phyloP scores from a whole-genome alignment of 2,888 invertebrate genomes.

The Laspeyria flexula region DNA sequence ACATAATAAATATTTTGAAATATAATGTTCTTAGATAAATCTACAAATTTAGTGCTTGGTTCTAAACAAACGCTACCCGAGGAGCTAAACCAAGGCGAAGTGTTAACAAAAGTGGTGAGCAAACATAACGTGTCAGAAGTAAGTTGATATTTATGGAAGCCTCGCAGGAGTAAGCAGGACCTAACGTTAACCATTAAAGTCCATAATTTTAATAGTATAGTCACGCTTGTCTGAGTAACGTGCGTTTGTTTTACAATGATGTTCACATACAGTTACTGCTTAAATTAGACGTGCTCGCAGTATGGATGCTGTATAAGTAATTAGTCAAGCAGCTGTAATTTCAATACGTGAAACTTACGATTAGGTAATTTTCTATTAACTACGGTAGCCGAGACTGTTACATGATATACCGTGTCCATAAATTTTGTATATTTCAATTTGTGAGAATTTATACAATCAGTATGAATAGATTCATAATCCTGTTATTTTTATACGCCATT shows the following conservation, averaged over 20 bases:
- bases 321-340: conserved; percentile 41
- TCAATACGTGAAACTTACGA: conserved; percentile 36
- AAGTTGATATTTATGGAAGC: conserved; percentile 26
- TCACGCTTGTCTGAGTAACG: conserved; percentile 63
- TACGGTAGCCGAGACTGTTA: conserved; percentile 11
- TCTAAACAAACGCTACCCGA: not conserved
- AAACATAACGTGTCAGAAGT: conserved; percentile 26
- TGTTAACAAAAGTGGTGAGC: conserved; percentile 1
- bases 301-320: conserved; percentile 64
- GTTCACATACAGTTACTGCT: conserved; percentile 61
- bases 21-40: not conserved
- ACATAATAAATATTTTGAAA: conserved; percentile 26
- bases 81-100: not conserved
- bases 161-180: conserved; percentile 40
- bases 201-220: conserved; percentile 63
- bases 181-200: conserved; percentile 55
- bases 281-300: conserved; percentile 56
- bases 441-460: conserved; percentile 4
- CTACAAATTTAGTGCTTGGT: not conserved
- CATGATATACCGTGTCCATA: conserved; percentile 18
- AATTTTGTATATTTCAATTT: conserved; percentile 15
- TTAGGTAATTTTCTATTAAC: conserved; percentile 28
- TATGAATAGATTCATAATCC: not conserved
- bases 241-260: conserved; percentile 72
- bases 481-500: not conserved